phyloP scores from a whole-genome alignment of 2,888 invertebrate genomes.

The Sepioteuthis lessoniana region DNA sequence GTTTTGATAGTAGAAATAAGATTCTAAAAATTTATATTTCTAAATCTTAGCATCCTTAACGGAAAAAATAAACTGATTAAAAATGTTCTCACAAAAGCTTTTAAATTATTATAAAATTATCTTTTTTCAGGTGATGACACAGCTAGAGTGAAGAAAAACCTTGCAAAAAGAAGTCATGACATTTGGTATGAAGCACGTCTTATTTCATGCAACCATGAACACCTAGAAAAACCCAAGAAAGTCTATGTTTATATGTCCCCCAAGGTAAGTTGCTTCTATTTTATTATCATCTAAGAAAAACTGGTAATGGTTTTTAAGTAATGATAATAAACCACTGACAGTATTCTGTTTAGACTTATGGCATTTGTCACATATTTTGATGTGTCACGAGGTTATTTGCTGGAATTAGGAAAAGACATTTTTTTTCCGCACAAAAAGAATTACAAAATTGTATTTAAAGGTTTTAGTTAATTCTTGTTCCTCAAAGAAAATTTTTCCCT shows the following conservation, averaged over 20 bases:
- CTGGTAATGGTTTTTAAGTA: neutral
- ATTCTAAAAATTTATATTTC: too few species aligned
- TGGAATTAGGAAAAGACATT: neutral
- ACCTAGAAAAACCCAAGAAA: conserved; percentile 85
- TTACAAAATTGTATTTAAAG: neutral
- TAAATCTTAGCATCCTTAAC: neutral
- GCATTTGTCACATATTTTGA: neutral
- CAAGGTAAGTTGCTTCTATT: conserved; percentile 76
- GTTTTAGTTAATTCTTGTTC: neutral
- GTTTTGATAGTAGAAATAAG: too few species aligned
- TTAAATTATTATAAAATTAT: neutral
- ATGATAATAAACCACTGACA: neutral
- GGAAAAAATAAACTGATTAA: neutral
- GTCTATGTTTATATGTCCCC: conserved; percentile 92
- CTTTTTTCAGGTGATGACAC: conserved; percentile 82
- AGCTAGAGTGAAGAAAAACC: conserved; percentile 88
- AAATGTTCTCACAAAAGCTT: too few species aligned
- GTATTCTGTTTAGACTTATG: too few species aligned
- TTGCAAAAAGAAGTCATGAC: conserved; percentile 88
- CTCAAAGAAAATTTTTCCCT: neutral
- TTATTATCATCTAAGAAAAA: neutral
- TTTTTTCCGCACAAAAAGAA: neutral
- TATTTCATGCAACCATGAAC: conserved; percentile 80
- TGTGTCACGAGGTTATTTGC: neutral
- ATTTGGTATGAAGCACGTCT: conserved; percentile 87